Evolutionary conservation across 2,888 invertebrate species (phyloP).

Genomic region (Automeris io): DNA sequence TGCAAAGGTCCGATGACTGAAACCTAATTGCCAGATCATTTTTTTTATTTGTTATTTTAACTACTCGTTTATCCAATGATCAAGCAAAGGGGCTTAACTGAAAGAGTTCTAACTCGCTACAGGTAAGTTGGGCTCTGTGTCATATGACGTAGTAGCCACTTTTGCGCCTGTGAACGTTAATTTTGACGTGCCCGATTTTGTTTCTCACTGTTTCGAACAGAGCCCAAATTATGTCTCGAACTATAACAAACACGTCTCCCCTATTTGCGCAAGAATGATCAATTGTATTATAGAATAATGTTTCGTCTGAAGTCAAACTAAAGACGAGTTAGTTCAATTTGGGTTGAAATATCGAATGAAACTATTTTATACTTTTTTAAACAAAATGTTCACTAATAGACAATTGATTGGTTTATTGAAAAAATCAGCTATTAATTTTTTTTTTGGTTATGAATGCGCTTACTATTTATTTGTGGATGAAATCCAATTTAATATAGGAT

Average conservation of each 20-base stretch:
- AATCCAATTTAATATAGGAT: conserved; percentile 1
- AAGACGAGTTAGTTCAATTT: conserved; percentile 4
- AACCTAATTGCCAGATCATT: no score
- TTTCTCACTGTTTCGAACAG: no score
- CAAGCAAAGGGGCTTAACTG: no score
- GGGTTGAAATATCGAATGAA: neutral
- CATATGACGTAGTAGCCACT: no score
- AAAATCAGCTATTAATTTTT: neutral
- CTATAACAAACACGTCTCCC: neutral
- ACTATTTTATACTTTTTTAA: neutral
- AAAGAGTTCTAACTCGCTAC: no score
- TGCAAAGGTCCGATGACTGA: no score
- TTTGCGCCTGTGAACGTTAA: no score
- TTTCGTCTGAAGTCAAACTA: conserved; percentile 10
- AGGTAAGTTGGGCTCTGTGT: no score
- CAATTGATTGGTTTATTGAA: neutral
- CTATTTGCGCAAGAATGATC: neutral
- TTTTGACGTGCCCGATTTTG: no score
- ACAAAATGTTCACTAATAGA: neutral
- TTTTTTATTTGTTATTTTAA: no score
- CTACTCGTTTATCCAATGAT: no score
- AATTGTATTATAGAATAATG: neutral
- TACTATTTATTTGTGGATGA: conserved; percentile 2
- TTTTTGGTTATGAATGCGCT: conserved; percentile 1
- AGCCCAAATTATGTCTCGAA: no score